These are phyloP conservation scores for Eulemur mongoz DNA, from an alignment of 2,797 vertebrate species.

Conservation along the genomic window DNA sequence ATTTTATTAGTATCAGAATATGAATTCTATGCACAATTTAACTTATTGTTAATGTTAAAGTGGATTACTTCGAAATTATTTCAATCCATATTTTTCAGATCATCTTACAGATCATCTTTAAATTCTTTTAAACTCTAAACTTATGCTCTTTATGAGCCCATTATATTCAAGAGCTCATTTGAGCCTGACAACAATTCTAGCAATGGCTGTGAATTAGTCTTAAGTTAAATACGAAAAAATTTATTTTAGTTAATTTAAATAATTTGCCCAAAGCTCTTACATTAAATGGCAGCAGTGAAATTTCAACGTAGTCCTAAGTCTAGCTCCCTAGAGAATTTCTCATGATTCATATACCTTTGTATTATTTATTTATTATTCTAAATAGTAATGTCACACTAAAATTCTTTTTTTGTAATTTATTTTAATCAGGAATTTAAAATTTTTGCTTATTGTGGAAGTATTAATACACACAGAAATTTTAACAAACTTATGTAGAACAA, in stretches of 20 bases:
- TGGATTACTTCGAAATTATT: background rate
- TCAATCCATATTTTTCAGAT: background rate
- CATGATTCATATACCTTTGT: background rate
- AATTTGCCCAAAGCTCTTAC: background rate
- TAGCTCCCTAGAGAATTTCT: background rate
- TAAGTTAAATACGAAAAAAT: background rate
- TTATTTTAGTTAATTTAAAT: background rate
- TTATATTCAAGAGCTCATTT: background rate
- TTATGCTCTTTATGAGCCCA: background rate
- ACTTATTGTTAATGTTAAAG: constrained; percentile 4
- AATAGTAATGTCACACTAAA: background rate
- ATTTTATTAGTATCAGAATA: background rate
- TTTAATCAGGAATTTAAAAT: background rate
- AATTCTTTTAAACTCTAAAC: background rate
- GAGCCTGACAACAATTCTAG: background rate
- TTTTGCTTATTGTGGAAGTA: background rate
- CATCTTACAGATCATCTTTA: no score
- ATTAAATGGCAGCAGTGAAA: background rate
- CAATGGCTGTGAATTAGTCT: background rate
- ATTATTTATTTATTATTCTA: constrained; percentile 25
- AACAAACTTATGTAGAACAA: background rate
- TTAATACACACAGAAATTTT: background rate
- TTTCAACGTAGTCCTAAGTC: background rate
- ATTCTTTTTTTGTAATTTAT: background rate
- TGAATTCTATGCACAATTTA: constrained; percentile 20